These are phyloP conservation scores for Automeris io DNA, from an alignment of 2,888 invertebrate genomes.

Conservation along the genomic window DNA sequence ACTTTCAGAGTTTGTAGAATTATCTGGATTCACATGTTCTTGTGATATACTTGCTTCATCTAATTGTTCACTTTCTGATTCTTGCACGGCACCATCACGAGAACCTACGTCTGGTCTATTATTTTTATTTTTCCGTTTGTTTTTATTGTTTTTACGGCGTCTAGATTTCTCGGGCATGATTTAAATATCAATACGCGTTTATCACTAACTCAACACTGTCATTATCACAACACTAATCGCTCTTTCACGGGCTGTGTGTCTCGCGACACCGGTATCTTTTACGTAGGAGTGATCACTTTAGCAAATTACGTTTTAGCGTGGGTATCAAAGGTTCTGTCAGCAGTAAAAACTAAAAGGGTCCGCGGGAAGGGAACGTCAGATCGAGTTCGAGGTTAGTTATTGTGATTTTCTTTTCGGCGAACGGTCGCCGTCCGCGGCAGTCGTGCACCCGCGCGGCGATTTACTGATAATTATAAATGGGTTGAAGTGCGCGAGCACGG, in stretches of 20 bases:
- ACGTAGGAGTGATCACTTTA: slow-evolving; percentile 52
- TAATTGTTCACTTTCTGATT: slow-evolving; percentile 7
- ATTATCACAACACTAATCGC: slow-evolving; percentile 48
- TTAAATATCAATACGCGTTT: slow-evolving; percentile 43
- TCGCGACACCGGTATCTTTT: slow-evolving; percentile 46
- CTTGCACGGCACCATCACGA: slow-evolving; percentile 32
- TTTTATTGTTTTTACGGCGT: slow-evolving; percentile 67
- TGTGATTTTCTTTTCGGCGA: slow-evolving; percentile 57
- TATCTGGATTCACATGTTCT: background rate
- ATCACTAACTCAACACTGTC: slow-evolving; percentile 56
- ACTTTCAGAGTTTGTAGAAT: background rate
- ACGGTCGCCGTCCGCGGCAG: slow-evolving; percentile 61
- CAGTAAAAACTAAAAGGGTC: slow-evolving; percentile 46
- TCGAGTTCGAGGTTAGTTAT: slow-evolving; percentile 44
- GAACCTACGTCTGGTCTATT: slow-evolving; percentile 37
- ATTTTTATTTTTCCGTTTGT: slow-evolving; percentile 64
- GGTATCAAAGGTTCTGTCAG: slow-evolving; percentile 42
- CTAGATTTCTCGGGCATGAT: slow-evolving; percentile 66
- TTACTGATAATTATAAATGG: slow-evolving; percentile 77
- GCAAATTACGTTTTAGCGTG: slow-evolving; percentile 32
- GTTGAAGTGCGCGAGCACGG: slow-evolving; percentile 70
- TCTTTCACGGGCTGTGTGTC: slow-evolving; percentile 37
- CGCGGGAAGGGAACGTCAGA: slow-evolving; percentile 34
- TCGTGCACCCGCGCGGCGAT: slow-evolving; percentile 69
- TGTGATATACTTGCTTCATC: background rate